Conservation (phyloP, 2,888 invertebrate genomes). For the Cheilosia vulpina region DNA sequence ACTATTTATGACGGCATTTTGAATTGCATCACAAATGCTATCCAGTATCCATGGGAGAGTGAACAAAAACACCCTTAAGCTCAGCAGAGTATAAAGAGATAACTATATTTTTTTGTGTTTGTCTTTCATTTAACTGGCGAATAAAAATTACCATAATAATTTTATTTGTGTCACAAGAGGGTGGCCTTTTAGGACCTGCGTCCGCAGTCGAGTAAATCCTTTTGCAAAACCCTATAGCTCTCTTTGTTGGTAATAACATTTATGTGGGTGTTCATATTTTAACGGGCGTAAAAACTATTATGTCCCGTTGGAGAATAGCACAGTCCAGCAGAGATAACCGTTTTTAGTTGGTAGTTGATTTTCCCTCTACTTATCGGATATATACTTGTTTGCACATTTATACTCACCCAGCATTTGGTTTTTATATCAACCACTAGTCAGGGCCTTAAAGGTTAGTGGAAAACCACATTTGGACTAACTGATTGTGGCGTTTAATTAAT, state of each 20-base stretch:
- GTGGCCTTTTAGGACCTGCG: neutral
- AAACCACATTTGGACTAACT: constrained; percentile 21
- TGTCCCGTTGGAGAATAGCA: neutral
- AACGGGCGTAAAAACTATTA: constrained; percentile 3
- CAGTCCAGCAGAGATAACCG: neutral
- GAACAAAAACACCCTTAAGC: neutral
- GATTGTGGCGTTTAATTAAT: constrained; percentile 24
- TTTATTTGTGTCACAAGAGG: constrained; percentile 15
- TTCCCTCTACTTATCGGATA: neutral
- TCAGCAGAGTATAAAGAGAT: constrained; percentile 34
- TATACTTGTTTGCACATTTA: neutral
- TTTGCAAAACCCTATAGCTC: constrained; percentile 2
- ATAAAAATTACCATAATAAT: constrained; percentile 56
- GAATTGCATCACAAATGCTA: constrained; percentile 3
- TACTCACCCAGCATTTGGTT: neutral
- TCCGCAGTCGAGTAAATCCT: neutral
- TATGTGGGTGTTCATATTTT: constrained; percentile 29
- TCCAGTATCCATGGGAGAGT: neutral
- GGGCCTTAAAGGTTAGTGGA: constrained; percentile 28
- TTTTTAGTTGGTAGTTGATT: constrained; percentile 1
- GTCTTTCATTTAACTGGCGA: constrained; percentile 2
- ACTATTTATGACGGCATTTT: constrained; percentile 1
- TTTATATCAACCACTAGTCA: constrained; percentile 19
- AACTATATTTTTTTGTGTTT: constrained; percentile 16
- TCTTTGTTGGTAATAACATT: constrained; percentile 13